Evolutionary conservation across 2,888 invertebrate species (phyloP).

Genomic region (Heliconius hortense): DNA sequence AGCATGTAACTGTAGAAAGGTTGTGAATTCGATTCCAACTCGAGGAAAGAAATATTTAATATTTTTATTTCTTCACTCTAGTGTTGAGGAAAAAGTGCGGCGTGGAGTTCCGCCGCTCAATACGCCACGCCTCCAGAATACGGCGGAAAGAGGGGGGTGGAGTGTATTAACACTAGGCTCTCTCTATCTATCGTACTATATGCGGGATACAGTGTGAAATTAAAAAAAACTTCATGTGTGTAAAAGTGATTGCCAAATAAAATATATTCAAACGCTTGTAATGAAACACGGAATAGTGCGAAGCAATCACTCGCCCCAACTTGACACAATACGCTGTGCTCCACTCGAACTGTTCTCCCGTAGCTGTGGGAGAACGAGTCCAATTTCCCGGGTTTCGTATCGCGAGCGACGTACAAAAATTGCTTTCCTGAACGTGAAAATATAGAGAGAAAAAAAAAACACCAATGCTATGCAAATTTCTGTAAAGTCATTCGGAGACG

Average conservation of each 20-base stretch:
- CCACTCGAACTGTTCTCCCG: conserved; percentile 69
- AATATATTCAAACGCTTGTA: conserved; percentile 48
- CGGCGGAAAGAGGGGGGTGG: too few species aligned
- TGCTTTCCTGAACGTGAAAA: conserved; percentile 79
- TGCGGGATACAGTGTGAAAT: too few species aligned
- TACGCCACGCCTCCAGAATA: too few species aligned
- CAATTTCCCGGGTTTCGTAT: conserved; percentile 78
- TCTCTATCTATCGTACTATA: too few species aligned
- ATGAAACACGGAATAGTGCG: conserved; percentile 59
- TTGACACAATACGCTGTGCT: conserved; percentile 67
- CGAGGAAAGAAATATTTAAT: too few species aligned
- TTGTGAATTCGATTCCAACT: too few species aligned
- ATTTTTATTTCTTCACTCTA: too few species aligned
- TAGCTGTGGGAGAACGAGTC: conserved; percentile 60
- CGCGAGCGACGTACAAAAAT: conserved; percentile 79
- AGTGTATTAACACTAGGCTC: too few species aligned
- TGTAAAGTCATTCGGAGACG: conserved; percentile 80
- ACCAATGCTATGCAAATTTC: conserved; percentile 76
- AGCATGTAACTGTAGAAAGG: too few species aligned
- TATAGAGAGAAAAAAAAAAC: conserved; percentile 66
- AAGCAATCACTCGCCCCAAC: conserved; percentile 69
- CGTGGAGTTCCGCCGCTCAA: too few species aligned
- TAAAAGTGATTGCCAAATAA: conserved; percentile 30
- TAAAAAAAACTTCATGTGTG: neutral
- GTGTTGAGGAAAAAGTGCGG: too few species aligned